Evolutionary conservation across 1,140 invertebrate species (phyloP), one percentile per base, ranked within the genome.

Genomic region (Heliconius nattereri): DNA sequence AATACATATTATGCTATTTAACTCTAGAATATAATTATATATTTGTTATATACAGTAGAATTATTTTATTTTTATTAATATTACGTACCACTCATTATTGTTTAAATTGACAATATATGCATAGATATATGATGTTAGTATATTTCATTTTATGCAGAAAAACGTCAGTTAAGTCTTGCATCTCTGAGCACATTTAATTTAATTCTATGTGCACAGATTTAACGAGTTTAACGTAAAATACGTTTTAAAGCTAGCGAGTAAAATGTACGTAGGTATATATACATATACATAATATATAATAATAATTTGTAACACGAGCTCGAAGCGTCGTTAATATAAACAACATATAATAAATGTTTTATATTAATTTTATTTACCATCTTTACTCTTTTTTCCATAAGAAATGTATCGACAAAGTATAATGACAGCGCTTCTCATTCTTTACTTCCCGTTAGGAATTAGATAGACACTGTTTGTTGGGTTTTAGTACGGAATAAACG

Each of bases 181-280:
- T 29, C 26, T 66, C 60, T 23, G 23, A 66, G 60, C 13, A 66
- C 23, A 29, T 66, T 29, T 66, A 66, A 66, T 66, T 66, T 66
- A 66, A 66, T 66, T 66, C 60, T 66, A 66, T n/a, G 29, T 66
- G 60, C 60, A 66, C 60, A 66, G 60, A 66, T 66, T 66, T 66
- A 66, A 66, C 60, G 60, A 66, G 26, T 66, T 66, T 66, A 66
- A 66, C 60, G 60, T 66, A 66, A 26, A 66, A 66, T 66, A 66
- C 23, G 60, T 66, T 66, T 26, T 26, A 66, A 66, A 66, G 60
- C n/a, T 23, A 29, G 60, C n/a, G 5, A 66, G 23, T 26, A 29
- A 66, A 66, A 66, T 57, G 54, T 23, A 57, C 8, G 54, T 66
- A 40, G 37, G 2, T 45, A 45, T 45, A 45, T 45, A 45, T 40